Conservation (phyloP, 53 echinoderm and acorn worm species). For the Glandiceps talaboti region DNA sequence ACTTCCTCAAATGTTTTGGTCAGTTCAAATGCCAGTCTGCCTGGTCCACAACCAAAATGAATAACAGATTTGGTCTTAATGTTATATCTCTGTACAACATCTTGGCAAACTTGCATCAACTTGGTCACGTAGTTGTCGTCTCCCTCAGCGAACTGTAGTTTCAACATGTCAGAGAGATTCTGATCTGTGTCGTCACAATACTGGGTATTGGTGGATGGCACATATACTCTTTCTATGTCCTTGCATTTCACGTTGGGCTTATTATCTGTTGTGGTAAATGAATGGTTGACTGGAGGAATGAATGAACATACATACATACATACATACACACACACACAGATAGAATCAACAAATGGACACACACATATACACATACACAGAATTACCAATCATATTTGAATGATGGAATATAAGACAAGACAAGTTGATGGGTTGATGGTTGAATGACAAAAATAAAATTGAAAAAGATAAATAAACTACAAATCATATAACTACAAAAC, state of each 20-base stretch:
- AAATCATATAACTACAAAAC: too few species aligned
- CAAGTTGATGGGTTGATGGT: too few species aligned
- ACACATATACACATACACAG: too few species aligned
- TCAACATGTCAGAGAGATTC: slow-evolving; percentile 11
- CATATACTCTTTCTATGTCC: background rate
- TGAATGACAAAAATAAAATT: too few species aligned
- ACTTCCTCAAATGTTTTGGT: slow-evolving; percentile 29
- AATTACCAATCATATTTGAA: too few species aligned
- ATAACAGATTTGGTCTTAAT: slow-evolving; percentile 14
- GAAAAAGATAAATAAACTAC: too few species aligned
- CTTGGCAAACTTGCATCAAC: background rate
- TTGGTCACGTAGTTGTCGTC: slow-evolving; percentile 15
- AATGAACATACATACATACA: too few species aligned
- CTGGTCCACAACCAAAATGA: slow-evolving; percentile 60
- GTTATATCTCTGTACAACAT: slow-evolving; percentile 3
- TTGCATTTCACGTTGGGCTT: background rate
- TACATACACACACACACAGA: too few species aligned
- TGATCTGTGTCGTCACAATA: slow-evolving; percentile 15
- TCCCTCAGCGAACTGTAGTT: slow-evolving; percentile 19
- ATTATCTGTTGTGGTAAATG: too few species aligned
- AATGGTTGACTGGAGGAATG: too few species aligned
- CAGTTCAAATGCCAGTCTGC: slow-evolving; percentile 60
- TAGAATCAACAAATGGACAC: too few species aligned
- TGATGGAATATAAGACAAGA: too few species aligned
- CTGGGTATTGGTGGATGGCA: slow-evolving; percentile 36